Conservation (phyloP, 2,888 invertebrate genomes). For the Allacma fusca region DNA sequence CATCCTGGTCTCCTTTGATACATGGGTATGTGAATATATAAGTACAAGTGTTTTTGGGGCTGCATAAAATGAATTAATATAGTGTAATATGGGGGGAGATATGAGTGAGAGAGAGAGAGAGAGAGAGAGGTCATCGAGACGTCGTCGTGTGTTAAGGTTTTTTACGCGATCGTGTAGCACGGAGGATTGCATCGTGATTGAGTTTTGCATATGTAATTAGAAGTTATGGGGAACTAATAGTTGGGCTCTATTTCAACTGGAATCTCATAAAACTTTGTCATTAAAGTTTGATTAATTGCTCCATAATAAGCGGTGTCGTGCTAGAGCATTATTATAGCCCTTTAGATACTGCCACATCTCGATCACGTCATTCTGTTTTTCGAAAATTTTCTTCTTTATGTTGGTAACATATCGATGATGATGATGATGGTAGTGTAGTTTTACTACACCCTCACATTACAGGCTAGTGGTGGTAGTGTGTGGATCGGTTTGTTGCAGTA, state of each 20-base stretch:
- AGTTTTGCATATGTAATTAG: constrained; percentile 60
- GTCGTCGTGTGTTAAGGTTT: constrained; percentile 45
- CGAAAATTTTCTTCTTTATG: background rate
- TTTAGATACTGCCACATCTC: constrained; percentile 39
- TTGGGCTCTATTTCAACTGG: constrained; percentile 48
- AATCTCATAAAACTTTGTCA: constrained; percentile 56
- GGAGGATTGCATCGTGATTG: constrained; percentile 55
- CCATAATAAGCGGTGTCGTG: constrained; percentile 55
- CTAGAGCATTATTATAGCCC: constrained; percentile 45
- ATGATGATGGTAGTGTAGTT: constrained; percentile 8
- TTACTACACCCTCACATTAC: constrained; percentile 12
- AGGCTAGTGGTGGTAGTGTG: background rate
- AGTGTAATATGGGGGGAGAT: constrained; percentile 14
- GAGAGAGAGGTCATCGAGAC: constrained; percentile 46
- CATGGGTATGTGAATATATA: background rate
- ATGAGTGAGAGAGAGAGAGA: constrained; percentile 36
- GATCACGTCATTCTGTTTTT: constrained; percentile 46
- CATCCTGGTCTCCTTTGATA: background rate
- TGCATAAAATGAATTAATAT: background rate
- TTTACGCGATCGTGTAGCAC: constrained; percentile 49
- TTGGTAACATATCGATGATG: background rate
- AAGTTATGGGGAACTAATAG: constrained; percentile 54
- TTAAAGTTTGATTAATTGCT: constrained; percentile 61
- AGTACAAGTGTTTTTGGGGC: constrained; percentile 1
- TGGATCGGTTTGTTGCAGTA: background rate